Percentiles rank a stretch among this genome's conserved stretches.
These are phyloP conservation scores for Rotaria sp. DNA, from an alignment of 2,888 invertebrate genomes.

Conservation along the genomic window DNA sequence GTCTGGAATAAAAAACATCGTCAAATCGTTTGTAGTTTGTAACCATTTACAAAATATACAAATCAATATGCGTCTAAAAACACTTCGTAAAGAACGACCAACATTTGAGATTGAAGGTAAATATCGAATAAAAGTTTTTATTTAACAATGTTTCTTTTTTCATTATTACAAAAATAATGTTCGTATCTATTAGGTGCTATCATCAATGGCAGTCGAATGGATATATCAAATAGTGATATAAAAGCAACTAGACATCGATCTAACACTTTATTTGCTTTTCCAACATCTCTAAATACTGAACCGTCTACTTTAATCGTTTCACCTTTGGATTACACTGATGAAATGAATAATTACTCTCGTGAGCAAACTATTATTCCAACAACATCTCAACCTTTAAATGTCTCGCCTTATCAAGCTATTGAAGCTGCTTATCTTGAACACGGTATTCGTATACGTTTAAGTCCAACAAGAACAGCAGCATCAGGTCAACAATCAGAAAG, in stretches of 20 bases:
- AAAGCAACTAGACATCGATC: background rate
- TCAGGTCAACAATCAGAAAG: background rate
- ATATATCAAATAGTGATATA: background rate
- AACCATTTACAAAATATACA: background rate
- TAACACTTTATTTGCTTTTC: background rate
- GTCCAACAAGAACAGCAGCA: background rate
- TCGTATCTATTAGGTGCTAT: background rate
- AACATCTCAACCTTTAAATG: background rate
- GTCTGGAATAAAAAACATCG: background rate
- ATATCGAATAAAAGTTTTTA: too few species aligned
- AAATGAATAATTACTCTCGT: background rate
- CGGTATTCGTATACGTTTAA: background rate
- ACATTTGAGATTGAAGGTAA: background rate
- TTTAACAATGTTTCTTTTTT: too few species aligned
- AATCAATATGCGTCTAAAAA: slow-evolving; percentile 4
- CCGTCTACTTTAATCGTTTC: background rate
- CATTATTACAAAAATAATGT: too few species aligned
- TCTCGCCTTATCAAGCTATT: background rate
- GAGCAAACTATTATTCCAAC: background rate
- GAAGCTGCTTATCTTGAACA: slow-evolving; percentile 1
- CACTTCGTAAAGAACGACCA: background rate
- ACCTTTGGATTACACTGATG: background rate
- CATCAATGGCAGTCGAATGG: background rate
- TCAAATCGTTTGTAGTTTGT: background rate
- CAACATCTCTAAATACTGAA: background rate